These are phyloP conservation scores for Bos taurus DNA, from an alignment of 2,113 vertebrate species.

Conservation along the genomic window DNA sequence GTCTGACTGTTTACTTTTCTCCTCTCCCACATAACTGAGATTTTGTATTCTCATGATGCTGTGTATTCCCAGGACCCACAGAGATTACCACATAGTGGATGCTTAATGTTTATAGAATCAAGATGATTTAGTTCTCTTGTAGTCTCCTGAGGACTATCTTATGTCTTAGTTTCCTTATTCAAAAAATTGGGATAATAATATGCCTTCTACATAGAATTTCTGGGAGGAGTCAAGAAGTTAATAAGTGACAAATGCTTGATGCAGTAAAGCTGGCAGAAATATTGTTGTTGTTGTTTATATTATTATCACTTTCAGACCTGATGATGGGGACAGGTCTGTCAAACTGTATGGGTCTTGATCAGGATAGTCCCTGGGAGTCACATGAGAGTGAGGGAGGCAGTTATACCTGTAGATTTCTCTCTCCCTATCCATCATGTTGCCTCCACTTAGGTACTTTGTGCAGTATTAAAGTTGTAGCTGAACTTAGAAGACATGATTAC, in stretches of 20 bases:
- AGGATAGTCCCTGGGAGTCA: neutral
- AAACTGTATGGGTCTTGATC: neutral
- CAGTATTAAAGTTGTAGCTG: neutral
- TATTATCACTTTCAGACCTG: neutral
- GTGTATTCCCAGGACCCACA: neutral
- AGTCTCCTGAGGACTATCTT: neutral
- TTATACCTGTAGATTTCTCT: neutral
- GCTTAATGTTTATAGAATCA: neutral
- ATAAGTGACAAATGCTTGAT: neutral
- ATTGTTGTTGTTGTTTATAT: neutral
- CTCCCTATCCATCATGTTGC: neutral
- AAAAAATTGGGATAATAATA: neutral
- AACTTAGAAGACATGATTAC: neutral
- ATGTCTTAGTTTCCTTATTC: neutral
- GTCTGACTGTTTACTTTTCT: neutral
- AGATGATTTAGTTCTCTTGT: neutral
- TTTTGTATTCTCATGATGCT: neutral
- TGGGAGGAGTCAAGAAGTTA: neutral
- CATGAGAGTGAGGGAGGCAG: rapidly evolving
- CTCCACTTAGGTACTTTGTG: neutral
- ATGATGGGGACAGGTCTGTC: neutral
- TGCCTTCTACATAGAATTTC: neutral
- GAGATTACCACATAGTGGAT: neutral
- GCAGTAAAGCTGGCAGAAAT: neutral
- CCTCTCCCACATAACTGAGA: neutral